These are phyloP conservation scores for Empidonax traillii DNA, from an alignment of 2,113 vertebrate species.

Conservation along the genomic window DNA sequence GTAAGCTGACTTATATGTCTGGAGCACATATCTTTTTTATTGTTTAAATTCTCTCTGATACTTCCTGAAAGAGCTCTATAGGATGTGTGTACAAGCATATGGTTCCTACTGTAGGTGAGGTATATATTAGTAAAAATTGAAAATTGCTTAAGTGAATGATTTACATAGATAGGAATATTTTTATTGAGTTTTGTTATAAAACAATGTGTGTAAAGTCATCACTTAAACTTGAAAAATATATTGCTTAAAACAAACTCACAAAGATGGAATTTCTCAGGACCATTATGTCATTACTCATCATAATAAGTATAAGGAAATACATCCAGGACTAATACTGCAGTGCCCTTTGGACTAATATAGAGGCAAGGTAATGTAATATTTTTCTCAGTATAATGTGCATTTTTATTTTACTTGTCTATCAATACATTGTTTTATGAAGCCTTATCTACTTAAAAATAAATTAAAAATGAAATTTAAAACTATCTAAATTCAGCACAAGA, in stretches of 20 bases:
- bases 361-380: neutral
- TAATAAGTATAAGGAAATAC: neutral
- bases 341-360: neutral
- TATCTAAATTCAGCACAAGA: neutral
- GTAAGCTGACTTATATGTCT: neutral
- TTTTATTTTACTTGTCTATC: neutral
- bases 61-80: neutral
- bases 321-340: neutral
- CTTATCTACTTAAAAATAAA: neutral
- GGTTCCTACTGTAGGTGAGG: neutral
- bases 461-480: neutral
- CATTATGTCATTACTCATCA: neutral
- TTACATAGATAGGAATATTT: neutral
- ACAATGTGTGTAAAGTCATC: neutral
- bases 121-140: neutral
- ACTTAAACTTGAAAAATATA: neutral
- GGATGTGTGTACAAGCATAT: neutral
- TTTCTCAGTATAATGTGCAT: neutral
- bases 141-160: neutral
- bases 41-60: neutral
- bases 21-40: neutral
- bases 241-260: neutral
- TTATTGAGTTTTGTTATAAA: neutral
- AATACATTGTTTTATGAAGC: neutral
- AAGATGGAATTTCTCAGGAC: neutral